Evolutionary conservation across 2,888 invertebrate species (phyloP), one percentile per base, ranked within the genome.

Genomic region (Lasiommata megera): DNA sequence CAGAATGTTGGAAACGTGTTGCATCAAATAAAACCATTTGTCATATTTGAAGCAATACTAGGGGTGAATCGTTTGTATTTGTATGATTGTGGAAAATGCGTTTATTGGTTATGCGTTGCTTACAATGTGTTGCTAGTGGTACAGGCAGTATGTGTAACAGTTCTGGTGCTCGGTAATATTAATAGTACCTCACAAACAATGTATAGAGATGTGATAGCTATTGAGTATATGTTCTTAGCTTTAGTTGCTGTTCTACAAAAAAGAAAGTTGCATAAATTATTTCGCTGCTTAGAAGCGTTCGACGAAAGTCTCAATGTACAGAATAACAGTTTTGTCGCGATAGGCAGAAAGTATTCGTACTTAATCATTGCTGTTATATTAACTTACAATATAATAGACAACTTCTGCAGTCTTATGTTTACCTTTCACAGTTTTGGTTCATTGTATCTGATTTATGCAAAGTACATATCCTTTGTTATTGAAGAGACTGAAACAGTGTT

Each of bases 401-500:
- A 60, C n/a, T n/a, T 62, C 1, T 37, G 54, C 8, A 16, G 28
- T 7, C 16, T 43, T 7, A 7, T 38, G 8, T 38, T 36, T 18
- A 11, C 48, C 8, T 48, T 17, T 51, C n/a, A 9, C n/a, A 23
- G 41, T 6, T 34, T 5, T 8, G 16, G 9, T 37, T 16, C 16
- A 18, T 6, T 38, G 12, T 12, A 44, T 23, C 50, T 43, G 6
- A 9, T 56, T 1, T 43, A 38, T 16, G 28, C 67, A 0, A 34
- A 67, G 0, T 76, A 71, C 16, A 29, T 81, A 3, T 67, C 76
- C 38, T 55, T 73, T 17, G 37, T 77, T 6, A 65, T 73, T 0
- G 82, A 81, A 48, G 86, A 86, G 51, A 66, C 65, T 23, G 87
- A 87, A 54, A 79, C 75, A 28, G 56, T 80, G 7, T 73, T 84